A percentile compares a stretch with the other conserved stretches of the same genome.
These are phyloP conservation scores for Axinella damicornis DNA, from an alignment of 37 sponge, comb jelly and placozoan species.

Conservation along the genomic window DNA sequence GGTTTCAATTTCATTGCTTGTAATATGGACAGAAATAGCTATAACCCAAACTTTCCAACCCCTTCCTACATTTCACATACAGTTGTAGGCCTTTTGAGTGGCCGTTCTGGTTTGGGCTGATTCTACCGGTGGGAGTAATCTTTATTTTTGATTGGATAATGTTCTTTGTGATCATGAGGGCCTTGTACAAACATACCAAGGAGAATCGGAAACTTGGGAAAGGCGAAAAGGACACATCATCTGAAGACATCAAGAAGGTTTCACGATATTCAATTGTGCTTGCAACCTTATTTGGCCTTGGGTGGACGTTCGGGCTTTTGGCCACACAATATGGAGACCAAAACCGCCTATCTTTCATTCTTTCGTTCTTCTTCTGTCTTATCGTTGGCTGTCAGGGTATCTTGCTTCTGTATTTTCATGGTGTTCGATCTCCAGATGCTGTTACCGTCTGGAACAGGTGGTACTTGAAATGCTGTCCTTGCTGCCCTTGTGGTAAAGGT, in stretches of 20 bases:
- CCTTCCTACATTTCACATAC: not conserved
- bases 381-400: slow-evolving; percentile 43
- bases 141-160: slow-evolving; percentile 45
- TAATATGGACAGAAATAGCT: too few species aligned
- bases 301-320: slow-evolving; percentile 39
- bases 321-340: slow-evolving; percentile 18
- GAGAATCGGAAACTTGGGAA: not conserved
- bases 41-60: too few species aligned
- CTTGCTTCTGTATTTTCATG: slow-evolving; percentile 28
- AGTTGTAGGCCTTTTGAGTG: slow-evolving; percentile 40
- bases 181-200: not conserved
- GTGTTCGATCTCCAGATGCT: slow-evolving; percentile 35
- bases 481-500: too few species aligned
- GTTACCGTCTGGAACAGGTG: slow-evolving; percentile 18
- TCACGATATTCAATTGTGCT: slow-evolving; percentile 10
- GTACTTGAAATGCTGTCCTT: slow-evolving; percentile 1
- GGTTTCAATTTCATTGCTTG: too few species aligned
- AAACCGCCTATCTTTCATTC: not conserved
- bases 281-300: slow-evolving; percentile 40
- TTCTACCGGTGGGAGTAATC: slow-evolving; percentile 47
- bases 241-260: not conserved
- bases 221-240: not conserved
- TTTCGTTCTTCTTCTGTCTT: slow-evolving; percentile 63
- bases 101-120: slow-evolving; percentile 44
- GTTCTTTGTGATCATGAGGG: slow-evolving; percentile 24